Evolutionary conservation across 2,113 vertebrate species (phyloP), one percentile per base, ranked within the genome.

Genomic region (Sakesphorus luctuosus): DNA sequence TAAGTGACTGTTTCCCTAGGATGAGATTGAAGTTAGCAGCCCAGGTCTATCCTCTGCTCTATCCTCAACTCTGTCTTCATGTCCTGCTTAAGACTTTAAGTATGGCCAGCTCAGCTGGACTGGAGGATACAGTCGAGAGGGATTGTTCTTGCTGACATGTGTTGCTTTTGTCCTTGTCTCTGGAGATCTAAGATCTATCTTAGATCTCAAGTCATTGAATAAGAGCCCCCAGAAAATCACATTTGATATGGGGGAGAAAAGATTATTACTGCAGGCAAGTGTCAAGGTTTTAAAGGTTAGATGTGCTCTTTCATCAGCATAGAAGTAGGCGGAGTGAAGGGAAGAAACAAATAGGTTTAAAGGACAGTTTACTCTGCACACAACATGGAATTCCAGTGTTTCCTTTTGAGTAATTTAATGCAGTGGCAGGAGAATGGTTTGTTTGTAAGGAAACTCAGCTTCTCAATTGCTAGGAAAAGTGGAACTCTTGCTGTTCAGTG

Each of bases 401-500:
- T 91, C 24, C 43, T 77, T 90, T 63, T 59, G 40, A 86, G 12
- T 63, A 86, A 44, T 18, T 68, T 75, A 52, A 69, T 49, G 55
- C 36, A 78, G 43, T 4, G 6, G 43, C 38, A 90, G 61, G 18
- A 74, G 29, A 69, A 17, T 43, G 36, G 16, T 67, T 80, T 73
- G 72, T 61, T 66, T 88, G 47, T 84, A 89, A 77, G 59, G 59
- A 92, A 91, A 74, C 90, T 90, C 78, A 78, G 2, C 56, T 88
- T 93, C 68, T 81, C 15, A 49, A 6, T n/a, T 61, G 50, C 33
- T 87, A 78, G 50, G 38, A 84, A 63, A 65, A 87, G 56, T 38
- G 93, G 93, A 92, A 79, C 25, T 75, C 76, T 88, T 75, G n/a
- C 61, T 81, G 31, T 33, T 96, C 38, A 78, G 56, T 72, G 67